These are phyloP conservation scores for Callochromis pleurospilus DNA, from an alignment of 2,113 vertebrate species.

Conservation along the genomic window DNA sequence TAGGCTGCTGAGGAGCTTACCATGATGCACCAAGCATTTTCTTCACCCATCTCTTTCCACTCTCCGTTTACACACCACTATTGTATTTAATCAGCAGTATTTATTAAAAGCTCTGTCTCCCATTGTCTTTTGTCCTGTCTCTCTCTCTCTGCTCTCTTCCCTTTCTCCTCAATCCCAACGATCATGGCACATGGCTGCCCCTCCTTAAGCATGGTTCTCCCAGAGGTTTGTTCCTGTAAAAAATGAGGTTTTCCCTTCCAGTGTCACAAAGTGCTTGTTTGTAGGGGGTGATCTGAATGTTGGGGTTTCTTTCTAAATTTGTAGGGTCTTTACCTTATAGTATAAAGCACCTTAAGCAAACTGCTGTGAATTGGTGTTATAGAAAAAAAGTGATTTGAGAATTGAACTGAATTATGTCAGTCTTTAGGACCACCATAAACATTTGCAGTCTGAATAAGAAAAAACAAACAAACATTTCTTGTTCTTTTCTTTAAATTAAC, in stretches of 20 bases:
- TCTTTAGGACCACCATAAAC: not conserved
- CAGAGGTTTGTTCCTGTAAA: not conserved
- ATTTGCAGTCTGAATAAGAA: not conserved
- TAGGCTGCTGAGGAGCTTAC: not conserved
- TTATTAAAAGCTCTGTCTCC: not conserved
- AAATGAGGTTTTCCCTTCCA: not conserved
- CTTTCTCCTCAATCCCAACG: not conserved
- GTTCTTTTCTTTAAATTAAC: not conserved
- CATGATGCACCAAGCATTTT: not conserved
- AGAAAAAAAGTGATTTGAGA: not conserved
- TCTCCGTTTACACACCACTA: not conserved
- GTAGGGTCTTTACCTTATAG: not conserved
- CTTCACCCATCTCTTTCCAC: not conserved
- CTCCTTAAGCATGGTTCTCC: not conserved
- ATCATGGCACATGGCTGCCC: not conserved
- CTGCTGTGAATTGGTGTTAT: not conserved
- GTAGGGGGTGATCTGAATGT: not conserved
- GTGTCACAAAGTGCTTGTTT: not conserved
- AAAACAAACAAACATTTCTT: not conserved
- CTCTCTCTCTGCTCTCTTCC: not conserved
- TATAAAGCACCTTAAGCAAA: not conserved
- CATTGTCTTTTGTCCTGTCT: not conserved
- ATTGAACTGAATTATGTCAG: not conserved
- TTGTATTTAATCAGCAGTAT: not conserved
- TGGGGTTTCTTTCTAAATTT: not conserved